A percentile compares a stretch with the other conserved stretches of the same genome.
Evolutionary conservation across 2,797 vertebrate genomes (phyloP).

Genomic region (Pampus argenteus): DNA sequence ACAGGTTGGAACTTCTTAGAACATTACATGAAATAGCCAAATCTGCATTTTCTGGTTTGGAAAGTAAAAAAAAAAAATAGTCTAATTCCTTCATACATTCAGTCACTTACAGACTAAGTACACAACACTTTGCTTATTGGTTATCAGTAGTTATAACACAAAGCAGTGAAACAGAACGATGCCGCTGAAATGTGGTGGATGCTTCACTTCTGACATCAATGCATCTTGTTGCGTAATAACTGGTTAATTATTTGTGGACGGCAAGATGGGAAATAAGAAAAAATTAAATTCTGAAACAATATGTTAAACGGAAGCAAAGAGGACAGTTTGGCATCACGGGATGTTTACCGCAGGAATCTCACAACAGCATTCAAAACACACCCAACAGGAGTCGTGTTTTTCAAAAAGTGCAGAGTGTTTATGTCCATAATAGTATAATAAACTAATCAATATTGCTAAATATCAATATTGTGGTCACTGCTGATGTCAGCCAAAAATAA

Average conservation of each 20-base stretch:
- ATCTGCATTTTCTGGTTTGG: background rate
- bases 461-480: background rate
- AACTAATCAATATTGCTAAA: background rate
- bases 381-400: slow-evolving; percentile 2
- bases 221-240: background rate
- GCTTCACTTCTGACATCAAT: background rate
- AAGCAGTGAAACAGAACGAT: background rate
- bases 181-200: background rate
- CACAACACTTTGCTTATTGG: background rate
- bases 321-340: background rate
- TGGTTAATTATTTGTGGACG: slow-evolving; percentile 44
- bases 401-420: slow-evolving; percentile 32
- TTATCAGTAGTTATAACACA: slow-evolving; percentile 7
- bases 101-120: background rate
- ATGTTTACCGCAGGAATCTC: slow-evolving; percentile 30
- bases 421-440: background rate
- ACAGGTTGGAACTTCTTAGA: background rate
- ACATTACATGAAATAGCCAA: background rate
- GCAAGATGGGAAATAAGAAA: slow-evolving; percentile 4
- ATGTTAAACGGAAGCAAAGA: background rate
- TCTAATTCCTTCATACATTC: slow-evolving; percentile 25
- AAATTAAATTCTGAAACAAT: background rate
- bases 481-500: background rate
- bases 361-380: slow-evolving; percentile 39
- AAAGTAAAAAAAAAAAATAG: background rate